Conservation (phyloP, 2,797 vertebrate genomes). For the Muscicapa comitata region DNA sequence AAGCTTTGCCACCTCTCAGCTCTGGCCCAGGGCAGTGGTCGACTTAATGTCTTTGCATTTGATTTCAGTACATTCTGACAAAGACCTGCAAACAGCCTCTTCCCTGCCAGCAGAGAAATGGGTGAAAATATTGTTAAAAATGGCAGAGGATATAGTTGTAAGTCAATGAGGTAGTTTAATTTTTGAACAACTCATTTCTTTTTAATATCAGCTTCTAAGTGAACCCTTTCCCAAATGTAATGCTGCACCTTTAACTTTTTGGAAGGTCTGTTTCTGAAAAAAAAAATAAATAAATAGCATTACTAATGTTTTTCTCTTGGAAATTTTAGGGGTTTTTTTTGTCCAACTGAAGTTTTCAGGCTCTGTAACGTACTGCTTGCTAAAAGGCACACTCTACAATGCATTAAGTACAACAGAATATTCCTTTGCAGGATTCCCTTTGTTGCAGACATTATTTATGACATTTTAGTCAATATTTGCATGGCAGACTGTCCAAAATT, state of each 20-base stretch:
- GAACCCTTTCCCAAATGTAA: not conserved
- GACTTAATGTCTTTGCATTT: not conserved
- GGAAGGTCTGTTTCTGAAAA: not conserved
- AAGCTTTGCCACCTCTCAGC: not conserved
- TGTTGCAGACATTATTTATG: constrained; percentile 63
- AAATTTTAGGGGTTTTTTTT: not conserved
- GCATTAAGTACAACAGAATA: constrained; percentile 51
- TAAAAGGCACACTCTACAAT: constrained; percentile 24
- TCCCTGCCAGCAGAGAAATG: not conserved
- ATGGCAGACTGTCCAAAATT: constrained; percentile 51
- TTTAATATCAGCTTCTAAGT: not conserved
- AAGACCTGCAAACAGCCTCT: not conserved
- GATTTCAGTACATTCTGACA: not conserved
- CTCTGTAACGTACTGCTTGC: not conserved
- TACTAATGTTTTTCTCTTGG: not conserved
- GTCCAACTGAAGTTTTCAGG: not conserved
- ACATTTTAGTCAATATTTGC: constrained; percentile 65
- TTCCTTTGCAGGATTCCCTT: constrained; percentile 61
- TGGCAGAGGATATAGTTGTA: not conserved
- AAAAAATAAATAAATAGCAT: not conserved
- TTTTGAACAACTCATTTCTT: not conserved
- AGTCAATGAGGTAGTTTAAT: not conserved
- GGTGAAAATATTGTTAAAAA: not conserved
- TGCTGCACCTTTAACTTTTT: not conserved
- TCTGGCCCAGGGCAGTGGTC: not conserved